Percentiles rank a stretch among this genome's conserved stretches.
Evolutionary conservation across 2,113 vertebrate species (phyloP).

Genomic region (Elephantulus edwardii): DNA sequence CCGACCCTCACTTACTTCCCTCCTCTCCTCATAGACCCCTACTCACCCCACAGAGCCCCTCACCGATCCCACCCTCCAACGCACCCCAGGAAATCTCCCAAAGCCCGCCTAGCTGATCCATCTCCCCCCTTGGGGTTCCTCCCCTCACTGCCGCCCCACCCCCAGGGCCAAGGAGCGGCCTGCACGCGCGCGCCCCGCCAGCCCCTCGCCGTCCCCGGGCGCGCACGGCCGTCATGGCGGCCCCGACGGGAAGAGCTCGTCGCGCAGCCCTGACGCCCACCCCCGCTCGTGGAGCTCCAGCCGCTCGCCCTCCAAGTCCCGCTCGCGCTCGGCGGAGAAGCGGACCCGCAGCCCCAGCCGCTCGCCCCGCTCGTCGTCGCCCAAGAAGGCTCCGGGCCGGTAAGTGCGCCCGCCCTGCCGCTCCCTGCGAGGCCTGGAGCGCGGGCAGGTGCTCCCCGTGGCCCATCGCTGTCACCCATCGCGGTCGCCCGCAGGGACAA

Average conservation of each 20-base stretch:
- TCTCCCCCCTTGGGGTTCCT: neutral
- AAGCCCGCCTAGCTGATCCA: no score
- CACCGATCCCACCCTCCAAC: no score
- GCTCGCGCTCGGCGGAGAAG: slow-evolving; percentile 88
- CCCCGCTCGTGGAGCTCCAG: slow-evolving; percentile 95
- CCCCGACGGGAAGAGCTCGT: slow-evolving; percentile 87
- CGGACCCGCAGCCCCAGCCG: slow-evolving; percentile 81
- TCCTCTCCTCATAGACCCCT: neutral
- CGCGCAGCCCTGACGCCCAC: slow-evolving; percentile 86
- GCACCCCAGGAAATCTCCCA: no score
- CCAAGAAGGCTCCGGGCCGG: slow-evolving; percentile 86
- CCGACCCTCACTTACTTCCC: neutral
- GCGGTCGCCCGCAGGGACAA: slow-evolving; percentile 87
- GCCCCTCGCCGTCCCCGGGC: slow-evolving; percentile 87
- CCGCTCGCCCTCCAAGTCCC: slow-evolving; percentile 89
- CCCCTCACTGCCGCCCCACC: neutral
- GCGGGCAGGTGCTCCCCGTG: neutral
- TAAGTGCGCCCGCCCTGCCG: slow-evolving; percentile 51
- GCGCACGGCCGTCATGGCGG: slow-evolving; percentile 86
- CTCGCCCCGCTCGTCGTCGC: slow-evolving; percentile 81
- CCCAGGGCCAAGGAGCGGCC: slow-evolving; percentile 86
- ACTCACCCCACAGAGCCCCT: neutral
- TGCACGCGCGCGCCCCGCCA: slow-evolving; percentile 85
- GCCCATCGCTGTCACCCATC: neutral
- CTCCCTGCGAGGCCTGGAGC: no score